phyloP scores from a whole-genome alignment of 2,888 invertebrate species.

The Acronicta psi region DNA sequence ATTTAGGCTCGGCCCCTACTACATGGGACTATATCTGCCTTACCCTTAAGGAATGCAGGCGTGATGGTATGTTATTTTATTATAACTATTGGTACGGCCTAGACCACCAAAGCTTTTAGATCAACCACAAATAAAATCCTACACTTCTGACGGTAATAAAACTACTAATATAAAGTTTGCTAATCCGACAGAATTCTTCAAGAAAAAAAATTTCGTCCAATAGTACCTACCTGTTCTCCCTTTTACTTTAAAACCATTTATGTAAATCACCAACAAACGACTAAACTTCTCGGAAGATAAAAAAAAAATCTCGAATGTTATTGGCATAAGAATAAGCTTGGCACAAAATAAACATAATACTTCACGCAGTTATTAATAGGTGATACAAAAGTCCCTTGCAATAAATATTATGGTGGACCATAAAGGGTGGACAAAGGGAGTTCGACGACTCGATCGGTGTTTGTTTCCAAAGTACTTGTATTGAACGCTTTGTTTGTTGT shows the following conservation, averaged over 20 bases:
- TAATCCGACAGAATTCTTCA: no score
- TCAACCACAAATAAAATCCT: no score
- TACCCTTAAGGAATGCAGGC: no score
- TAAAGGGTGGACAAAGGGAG: slow-evolving; percentile 85
- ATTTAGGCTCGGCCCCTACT: no score
- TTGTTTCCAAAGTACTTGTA: slow-evolving; percentile 62
- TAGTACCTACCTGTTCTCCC: background rate
- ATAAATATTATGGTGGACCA: slow-evolving; percentile 74
- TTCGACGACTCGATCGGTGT: slow-evolving; percentile 76
- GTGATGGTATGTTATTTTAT: no score
- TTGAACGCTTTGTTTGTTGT: background rate
- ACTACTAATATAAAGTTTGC: no score
- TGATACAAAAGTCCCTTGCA: slow-evolving; percentile 64
- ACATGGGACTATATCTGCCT: no score
- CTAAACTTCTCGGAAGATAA: slow-evolving; percentile 33
- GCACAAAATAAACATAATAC: slow-evolving; percentile 28
- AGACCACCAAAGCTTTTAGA: no score
- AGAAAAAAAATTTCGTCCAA: background rate
- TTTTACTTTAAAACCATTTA: slow-evolving; percentile 6
- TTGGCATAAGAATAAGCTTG: slow-evolving; percentile 42
- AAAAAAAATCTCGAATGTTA: slow-evolving; percentile 24
- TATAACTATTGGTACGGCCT: no score
- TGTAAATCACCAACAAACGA: slow-evolving; percentile 23
- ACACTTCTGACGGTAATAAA: no score
- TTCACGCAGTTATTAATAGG: slow-evolving; percentile 40